Evolutionary conservation across 53 echinoderm and acorn worm species (phyloP), one percentile per base, ranked within the genome.

Genomic region (Luidia sarsii): DNA sequence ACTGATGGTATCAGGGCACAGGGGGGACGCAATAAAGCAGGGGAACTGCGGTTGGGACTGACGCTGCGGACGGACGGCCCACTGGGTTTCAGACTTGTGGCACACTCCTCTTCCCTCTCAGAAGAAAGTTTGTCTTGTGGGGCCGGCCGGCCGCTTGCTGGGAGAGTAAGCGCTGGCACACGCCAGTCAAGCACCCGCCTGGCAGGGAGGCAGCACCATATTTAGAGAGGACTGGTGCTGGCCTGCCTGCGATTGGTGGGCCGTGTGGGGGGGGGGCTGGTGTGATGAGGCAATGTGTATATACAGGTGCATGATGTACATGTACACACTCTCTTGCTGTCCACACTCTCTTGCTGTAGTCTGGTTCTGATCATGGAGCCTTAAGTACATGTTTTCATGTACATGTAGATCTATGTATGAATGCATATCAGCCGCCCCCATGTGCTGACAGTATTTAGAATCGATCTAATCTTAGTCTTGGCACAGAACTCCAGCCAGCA

Each of bases 141-240:
- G n/a, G n/a, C n/a, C n/a, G n/a, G 60, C 33, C 29, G 30, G 62
- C 34, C 3, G 10, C 77, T 77, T 48, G 77, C 77, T 77, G 77
- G 3, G 77, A 45, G 31, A 33, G 37, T 74, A 77, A 61, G 60
- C 77, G 61, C 30, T 45, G 61, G 61, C 77, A 77, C 77, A 77
- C 77, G 75, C 75, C 75, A 60, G 77, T 61, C 61, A 77, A 77
- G 25, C 22, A 31, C 60, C 45, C 45, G 30, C 43, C 8, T 37
- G 45, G 77, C 61, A 46, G 77, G 77, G 77, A 77, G 77, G 77
- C 77, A 59, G 46, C 60, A 61, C 77, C 77, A 77, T 77, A 77
- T 77, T 46, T 77, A 60, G 77, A 30, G 59, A 77, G n/a, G 77
- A 77, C 60, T 48, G 61, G 77, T 77, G 77, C 77, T 77, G 77